Evolutionary conservation across 53 echinoderm and acorn worm genomes (phyloP).

Genomic region (Luidia sarsii): DNA sequence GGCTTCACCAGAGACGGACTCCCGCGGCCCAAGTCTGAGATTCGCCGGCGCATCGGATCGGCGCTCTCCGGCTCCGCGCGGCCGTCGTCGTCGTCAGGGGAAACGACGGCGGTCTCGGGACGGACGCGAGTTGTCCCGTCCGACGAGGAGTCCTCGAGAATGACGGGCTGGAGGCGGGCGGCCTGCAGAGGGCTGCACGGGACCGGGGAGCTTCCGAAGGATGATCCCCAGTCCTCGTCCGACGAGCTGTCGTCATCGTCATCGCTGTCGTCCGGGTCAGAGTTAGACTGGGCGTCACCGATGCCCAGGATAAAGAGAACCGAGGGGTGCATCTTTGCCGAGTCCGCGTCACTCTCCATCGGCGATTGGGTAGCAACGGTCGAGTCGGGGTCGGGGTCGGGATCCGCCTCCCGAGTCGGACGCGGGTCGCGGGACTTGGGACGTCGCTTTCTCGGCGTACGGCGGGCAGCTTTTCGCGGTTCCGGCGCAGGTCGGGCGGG

Average conservation of each 20-base stretch:
- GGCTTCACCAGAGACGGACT: background rate
- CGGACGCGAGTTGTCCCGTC: no score
- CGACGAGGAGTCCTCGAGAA: no score
- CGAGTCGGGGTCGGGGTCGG: background rate
- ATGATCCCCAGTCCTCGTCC: constrained; percentile 31
- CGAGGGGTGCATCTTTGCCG: constrained; percentile 26
- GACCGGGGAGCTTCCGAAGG: constrained; percentile 18
- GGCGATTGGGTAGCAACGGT: background rate
- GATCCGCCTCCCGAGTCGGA: no score
- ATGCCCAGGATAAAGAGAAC: constrained; percentile 51
- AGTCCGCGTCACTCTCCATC: background rate
- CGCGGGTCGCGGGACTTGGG: no score
- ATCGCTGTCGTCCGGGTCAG: constrained; percentile 10
- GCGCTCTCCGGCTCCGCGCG: no score
- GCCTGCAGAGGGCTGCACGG: constrained; percentile 71
- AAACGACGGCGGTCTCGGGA: no score
- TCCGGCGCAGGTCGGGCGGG: background rate
- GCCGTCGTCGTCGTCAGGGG: no score
- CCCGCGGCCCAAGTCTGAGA: no score
- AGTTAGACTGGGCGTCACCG: constrained; percentile 10
- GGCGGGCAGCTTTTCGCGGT: no score
- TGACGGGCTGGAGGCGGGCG: no score
- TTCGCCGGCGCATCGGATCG: no score
- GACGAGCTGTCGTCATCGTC: constrained; percentile 15
- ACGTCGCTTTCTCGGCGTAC: no score